Base-by-base conservation (phyloP, 2,797 vertebrate genomes). In the Cynodonichthys magdalenae region DNA sequence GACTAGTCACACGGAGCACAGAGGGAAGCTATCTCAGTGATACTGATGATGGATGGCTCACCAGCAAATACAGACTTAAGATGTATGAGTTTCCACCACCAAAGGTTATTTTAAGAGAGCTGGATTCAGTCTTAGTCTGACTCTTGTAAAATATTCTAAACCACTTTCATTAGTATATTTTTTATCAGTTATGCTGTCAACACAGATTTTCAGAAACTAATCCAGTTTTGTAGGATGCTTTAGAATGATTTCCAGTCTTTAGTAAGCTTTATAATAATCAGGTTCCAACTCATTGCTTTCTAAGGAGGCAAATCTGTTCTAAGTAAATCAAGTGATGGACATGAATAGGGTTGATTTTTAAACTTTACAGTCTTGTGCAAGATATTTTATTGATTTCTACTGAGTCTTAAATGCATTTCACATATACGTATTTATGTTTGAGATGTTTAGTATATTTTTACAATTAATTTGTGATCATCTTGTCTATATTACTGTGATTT, bases 21-120 rank as follows among this genome's bases (percentile, higher is more conserved):
- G 52, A 0, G 59, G 53, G 36, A 46, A 2, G 44, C 63, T 7
- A 42, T 61, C 72, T 34, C 44, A 56, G 44, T 74, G 53, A 34
- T 59, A 56, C 17, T 3, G 3, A 46, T 77, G 77, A 85, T 82
- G 52, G 62, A 82, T 80, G 59, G 59, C 54, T 66, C 74, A 48
- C 36, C 44, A 53, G 50, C 59, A 74, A 76, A 68, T 67, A 17
- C 19, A 54, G 47, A 59, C 64, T 8, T 15, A 27, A 75, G 75
- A 79, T 81, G 59, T 63, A 69, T 57, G 75, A 59, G 52, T 58
- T 63, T 74, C 49, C 54, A 54, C 63, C 70, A 61, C 53, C 48
- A 69, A 41, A 54, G 44, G 65, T 66, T 71, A 42, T 56, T 49
- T 31, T 59, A 53, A 15, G 7, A 17, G 51, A 48, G 19, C 50